Base-by-base conservation (phyloP, 1,140 invertebrate species). In the Drosophila trapezifrons region DNA sequence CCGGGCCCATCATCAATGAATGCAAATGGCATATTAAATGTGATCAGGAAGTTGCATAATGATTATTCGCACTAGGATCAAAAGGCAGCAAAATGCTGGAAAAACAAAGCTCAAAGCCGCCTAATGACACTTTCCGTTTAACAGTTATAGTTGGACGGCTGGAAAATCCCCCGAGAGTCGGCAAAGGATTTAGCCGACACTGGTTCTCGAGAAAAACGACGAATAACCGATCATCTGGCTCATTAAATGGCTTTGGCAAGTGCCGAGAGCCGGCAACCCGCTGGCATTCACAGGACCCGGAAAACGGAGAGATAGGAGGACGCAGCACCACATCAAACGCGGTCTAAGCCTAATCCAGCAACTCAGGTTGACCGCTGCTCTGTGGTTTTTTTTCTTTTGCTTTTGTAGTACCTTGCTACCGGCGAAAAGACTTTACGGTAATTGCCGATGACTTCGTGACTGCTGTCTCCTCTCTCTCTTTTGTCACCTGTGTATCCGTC, bases 401-500 rank as follows among this genome's bases (percentile, higher is more conserved):
- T 37, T 22, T 17, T 47, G 29, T 20, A 2, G 35, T 13, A 13
- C 17, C 29, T 35, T 42, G 71, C 75, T 79, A 55, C 72, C 63
- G 45, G 38, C 3, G 42, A 59, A 52, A 27, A 66, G 84, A 71
- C 64, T 87, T 90, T 78, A 69, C 66, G 38, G 71, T 85, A 89
- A 89, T 90, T 86, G 81, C 67, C 78, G 83, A 67, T 91, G 90
- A 91, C 90, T 91, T 91, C 75, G 66, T 91, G 89, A 91, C 89
- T 82, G 70, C 55, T 12, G 20, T 43, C 9, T 29, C 29, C 2
- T 3, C 8, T 40, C 43, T 52, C 38, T 29, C 59, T 74, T 65
- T 74, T 75, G 70, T 74, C 71, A 65, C 72, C 51, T 18, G n/a
- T 32, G 8, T 18, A 13, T 9, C 18, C 2, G 4, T 69, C 63